These are phyloP conservation scores for Drosophila villosipedis DNA, from an alignment of 2,888 invertebrate species.

Conservation along the genomic window DNA sequence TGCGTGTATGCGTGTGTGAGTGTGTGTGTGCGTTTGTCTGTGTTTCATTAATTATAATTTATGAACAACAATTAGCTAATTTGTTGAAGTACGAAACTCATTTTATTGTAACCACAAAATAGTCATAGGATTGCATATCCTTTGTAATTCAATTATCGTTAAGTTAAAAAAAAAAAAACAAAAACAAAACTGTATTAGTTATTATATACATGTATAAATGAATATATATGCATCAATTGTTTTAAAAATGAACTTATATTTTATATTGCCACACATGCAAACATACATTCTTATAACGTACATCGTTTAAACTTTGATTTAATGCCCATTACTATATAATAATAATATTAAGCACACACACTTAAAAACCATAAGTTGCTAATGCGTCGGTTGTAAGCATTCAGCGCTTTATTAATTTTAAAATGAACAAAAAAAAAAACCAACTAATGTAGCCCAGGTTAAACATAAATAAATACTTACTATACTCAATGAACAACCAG, in stretches of 20 bases:
- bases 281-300: conserved; percentile 13
- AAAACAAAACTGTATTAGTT: conserved; percentile 39
- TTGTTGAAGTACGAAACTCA: conserved; percentile 21
- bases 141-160: conserved; percentile 36
- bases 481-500: conserved; percentile 16
- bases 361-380: conserved; percentile 16
- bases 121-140: conserved; percentile 18
- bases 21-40: conserved; percentile 2
- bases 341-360: not conserved
- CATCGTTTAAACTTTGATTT: conserved; percentile 8
- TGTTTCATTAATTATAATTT: conserved; percentile 25
- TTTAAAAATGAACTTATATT: conserved; percentile 4
- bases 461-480: conserved; percentile 26
- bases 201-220: conserved; percentile 2
- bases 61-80: conserved; percentile 45
- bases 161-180: conserved; percentile 12
- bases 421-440: conserved; percentile 8
- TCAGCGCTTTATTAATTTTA: conserved; percentile 51
- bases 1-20: not conserved
- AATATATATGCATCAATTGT: not conserved
- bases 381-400: conserved; percentile 69
- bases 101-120: conserved; percentile 18
- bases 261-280: conserved; percentile 5
- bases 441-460: conserved; percentile 38
- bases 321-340: conserved; percentile 6